Evolutionary conservation across 1,140 invertebrate species (phyloP), one percentile per base, ranked within the genome.

Genomic region (Drosophila jambulina): DNA sequence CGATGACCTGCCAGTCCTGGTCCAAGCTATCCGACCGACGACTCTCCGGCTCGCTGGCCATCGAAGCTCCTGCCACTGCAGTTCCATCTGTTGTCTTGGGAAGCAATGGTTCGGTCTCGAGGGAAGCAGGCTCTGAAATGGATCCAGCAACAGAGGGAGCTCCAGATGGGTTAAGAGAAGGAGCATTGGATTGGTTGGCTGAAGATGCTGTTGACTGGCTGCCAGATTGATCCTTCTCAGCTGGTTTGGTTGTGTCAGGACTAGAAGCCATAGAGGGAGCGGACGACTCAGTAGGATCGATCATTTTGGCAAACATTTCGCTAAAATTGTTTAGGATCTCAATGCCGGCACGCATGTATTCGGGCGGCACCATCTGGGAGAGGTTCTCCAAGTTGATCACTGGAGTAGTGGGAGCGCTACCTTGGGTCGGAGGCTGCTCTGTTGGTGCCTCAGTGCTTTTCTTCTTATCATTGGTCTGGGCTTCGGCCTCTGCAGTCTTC

Each of bases 301-400:
- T 82, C 77, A 92, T 91, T 77, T 92, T 91, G 34, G 85, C 82
- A 56, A 92, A 93, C 85, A 93, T 92, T 71, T 91, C 82, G 36
- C 82, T 92, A 27, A 93, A 92, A 56, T 92, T 91, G 38, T 91
- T 92, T 8, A 92, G 63, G 34, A 92, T 86, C 48, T 93, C 80
- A 48, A 92, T 84, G 40, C 91, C 91, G 19, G 91, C 90, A 19
- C 80, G 80, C 84, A 92, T 81, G 34, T 84, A 92, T 34, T 92
- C 74, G 4, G 91, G 91, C 48, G 91, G 80, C 21, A 92, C 71
- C 32, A 91, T 86, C 56, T 91, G 91, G 1, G 82, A 38, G 2
- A 92, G 25, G 58, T 75, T 79, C 9, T 91, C 84, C 40, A 92
- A 59, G 29, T 71, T 86, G 1, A 86, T 80, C 12, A 86, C 80